A percentile compares a stretch with the other conserved stretches of the same genome.
These are phyloP conservation scores for Zeus faber DNA, from an alignment of 2,113 vertebrate genomes.

Conservation along the genomic window DNA sequence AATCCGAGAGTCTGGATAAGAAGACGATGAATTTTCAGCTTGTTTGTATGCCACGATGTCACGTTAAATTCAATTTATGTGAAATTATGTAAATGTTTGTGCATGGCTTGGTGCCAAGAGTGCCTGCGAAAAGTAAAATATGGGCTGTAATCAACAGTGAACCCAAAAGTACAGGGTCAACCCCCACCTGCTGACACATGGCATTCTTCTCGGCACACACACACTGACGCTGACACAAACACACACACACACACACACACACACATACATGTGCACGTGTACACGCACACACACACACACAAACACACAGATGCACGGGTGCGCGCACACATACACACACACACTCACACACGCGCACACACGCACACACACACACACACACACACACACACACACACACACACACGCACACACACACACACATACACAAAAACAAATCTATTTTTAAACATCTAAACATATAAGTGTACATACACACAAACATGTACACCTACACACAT, in stretches of 20 bases:
- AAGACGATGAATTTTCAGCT: background rate
- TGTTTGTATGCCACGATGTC: background rate
- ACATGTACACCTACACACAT: background rate
- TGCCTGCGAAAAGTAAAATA: background rate
- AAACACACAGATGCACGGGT: background rate
- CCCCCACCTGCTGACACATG: background rate
- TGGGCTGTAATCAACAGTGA: background rate
- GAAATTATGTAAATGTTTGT: conserved; percentile 1
- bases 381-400: background rate
- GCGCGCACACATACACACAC: background rate
- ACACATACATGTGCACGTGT: background rate
- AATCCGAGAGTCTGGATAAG: too few relatives aligned
- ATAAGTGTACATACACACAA: background rate
- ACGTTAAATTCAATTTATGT: background rate
- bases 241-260: background rate
- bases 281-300: background rate
- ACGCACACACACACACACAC: background rate
- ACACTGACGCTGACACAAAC: background rate
- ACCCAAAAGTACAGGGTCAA: background rate
- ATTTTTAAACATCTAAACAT: background rate
- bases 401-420: background rate
- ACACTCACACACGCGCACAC: background rate
- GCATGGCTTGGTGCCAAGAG: background rate
- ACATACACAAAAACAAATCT: background rate
- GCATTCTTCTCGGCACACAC: background rate